Evolutionary conservation across 2,113 vertebrate species (phyloP), one percentile per base, ranked within the genome.

Genomic region (Melanocharis versteri): DNA sequence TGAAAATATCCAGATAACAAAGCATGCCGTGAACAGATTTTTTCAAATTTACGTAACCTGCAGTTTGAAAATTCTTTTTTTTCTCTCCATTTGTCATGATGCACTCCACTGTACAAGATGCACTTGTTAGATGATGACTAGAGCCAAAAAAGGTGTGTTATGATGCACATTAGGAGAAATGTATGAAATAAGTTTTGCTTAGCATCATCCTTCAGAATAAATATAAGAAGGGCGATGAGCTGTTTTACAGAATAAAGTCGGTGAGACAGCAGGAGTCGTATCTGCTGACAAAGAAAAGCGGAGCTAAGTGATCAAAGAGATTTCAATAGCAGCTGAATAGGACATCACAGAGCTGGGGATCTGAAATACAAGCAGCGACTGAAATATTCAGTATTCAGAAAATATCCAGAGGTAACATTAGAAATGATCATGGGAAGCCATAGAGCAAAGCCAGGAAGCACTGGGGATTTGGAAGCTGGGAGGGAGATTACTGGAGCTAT

Each of bases 261-360:
- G 47, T 83, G 89, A 89, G 44, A 51, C 60, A 73, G 71, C 13
- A 77, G 33, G 54, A 58, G 40, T 19, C 10, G 0, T 47, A 86
- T 50, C 62, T 77, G 47, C 83, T 92, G 79, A 92, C 88, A 90
- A 80, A 84, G 64, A 54, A 75, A 92, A 86, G 30, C 31, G 30
- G 42, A 73, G 47, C 45, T 94, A 81, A 93, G 72, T 56, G 80
- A 90, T 95, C 86, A 96, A 93, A 95, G 76, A 90, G 31, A 76
- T 77, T 93, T 73, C 71, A 90, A 19, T 33, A 92, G 76, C 71
- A 89, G 83, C 58, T 77, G 71, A 90, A 81, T 39, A 57, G 48
- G 37, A 15, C 35, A 58, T 93, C n/a, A 50, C 5, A 83, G 47
- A 90, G 19, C 76, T 64, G 39, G 40, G 39, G 35, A 53, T 54